Evolutionary conservation across 2,888 invertebrate genomes (phyloP).

Genomic region (Yponomeuta sedellus): DNA sequence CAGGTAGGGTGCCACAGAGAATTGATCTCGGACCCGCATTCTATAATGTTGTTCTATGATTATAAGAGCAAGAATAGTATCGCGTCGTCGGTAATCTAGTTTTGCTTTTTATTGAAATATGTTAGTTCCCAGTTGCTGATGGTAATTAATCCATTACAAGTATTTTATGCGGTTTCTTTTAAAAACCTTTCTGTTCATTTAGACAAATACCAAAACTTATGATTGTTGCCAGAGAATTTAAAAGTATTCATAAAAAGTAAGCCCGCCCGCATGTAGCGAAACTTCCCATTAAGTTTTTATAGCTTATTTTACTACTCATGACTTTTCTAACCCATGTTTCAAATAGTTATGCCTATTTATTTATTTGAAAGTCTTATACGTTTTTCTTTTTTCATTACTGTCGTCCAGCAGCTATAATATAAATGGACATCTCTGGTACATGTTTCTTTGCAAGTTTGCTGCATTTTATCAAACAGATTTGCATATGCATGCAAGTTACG

Average conservation of each 20-base stretch:
- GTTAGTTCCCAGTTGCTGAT: not conserved
- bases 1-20: conserved; percentile 48
- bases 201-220: not conserved
- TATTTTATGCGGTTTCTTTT: not conserved
- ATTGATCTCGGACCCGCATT: conserved; percentile 33
- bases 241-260: not conserved
- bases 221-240: not conserved
- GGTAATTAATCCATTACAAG: not conserved
- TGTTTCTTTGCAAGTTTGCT: conserved; percentile 32
- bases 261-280: not conserved
- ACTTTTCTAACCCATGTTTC: not conserved
- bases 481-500: conserved; percentile 42
- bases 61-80: conserved; percentile 6
- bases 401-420: conserved; percentile 10
- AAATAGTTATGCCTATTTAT: not conserved
- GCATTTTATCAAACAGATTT: conserved; percentile 47
- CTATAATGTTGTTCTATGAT: conserved; percentile 15
- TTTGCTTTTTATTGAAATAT: conserved; percentile 2
- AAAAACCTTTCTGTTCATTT: too few species aligned
- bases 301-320: not conserved
- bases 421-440: conserved; percentile 38
- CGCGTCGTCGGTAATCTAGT: not conserved
- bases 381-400: not conserved
- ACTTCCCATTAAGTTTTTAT: not conserved
- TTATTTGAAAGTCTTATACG: not conserved